These are phyloP conservation scores for Calosoma granatense DNA, from an alignment of 1,140 invertebrate species.

Conservation along the genomic window DNA sequence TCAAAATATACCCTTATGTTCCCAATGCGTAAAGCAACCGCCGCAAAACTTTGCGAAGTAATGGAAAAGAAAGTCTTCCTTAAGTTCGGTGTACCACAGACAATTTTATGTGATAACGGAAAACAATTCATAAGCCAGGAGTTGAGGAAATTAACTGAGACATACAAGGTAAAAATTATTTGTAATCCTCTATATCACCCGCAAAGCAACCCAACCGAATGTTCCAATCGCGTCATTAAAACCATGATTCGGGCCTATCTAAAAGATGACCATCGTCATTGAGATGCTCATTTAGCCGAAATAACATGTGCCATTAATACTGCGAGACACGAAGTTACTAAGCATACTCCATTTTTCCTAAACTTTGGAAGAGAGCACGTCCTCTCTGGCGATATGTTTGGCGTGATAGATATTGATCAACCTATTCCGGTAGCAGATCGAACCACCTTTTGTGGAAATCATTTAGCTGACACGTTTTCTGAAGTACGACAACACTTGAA, in stretches of 20 bases:
- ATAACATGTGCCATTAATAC: slow-evolving; percentile 33
- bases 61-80: slow-evolving; percentile 19
- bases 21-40: slow-evolving; percentile 17
- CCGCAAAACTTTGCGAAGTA: slow-evolving; percentile 14
- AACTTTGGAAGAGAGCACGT: slow-evolving; percentile 10
- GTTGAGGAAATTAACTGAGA: slow-evolving; percentile 28
- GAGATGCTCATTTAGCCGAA: slow-evolving; percentile 28
- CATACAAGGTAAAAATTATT: slow-evolving; percentile 24
- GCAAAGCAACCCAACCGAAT: slow-evolving; percentile 32
- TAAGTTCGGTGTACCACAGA: slow-evolving; percentile 16
- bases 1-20: slow-evolving; percentile 21
- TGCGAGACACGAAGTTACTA: not conserved
- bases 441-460: too few relatives aligned
- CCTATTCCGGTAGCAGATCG: too few relatives aligned
- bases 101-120: slow-evolving; percentile 22
- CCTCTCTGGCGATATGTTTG: slow-evolving; percentile 6
- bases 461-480: too few relatives aligned
- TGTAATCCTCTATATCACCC: slow-evolving; percentile 30
- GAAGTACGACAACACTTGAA: not conserved
- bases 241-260: slow-evolving; percentile 28
- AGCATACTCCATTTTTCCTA: slow-evolving; percentile 2
- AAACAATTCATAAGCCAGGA: slow-evolving; percentile 21
- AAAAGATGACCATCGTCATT: slow-evolving; percentile 27
- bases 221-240: slow-evolving; percentile 33
- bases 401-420: too few relatives aligned